These are phyloP conservation scores for Coenobita brevimanus DNA, from an alignment of 1,140 invertebrate genomes.

Conservation along the genomic window DNA sequence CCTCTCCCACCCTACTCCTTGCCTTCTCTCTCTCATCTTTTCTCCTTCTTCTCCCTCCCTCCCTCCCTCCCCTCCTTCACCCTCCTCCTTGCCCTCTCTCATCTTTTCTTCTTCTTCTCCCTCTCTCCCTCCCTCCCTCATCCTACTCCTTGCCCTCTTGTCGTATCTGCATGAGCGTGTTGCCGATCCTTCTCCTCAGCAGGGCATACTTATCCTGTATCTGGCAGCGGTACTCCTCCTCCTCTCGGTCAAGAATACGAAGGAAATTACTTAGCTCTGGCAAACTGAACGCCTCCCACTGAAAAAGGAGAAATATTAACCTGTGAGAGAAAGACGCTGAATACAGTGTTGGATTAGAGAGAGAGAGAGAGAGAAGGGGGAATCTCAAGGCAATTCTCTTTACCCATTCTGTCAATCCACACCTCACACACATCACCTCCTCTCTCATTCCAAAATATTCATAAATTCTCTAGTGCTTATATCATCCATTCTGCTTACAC, in stretches of 20 bases:
- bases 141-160: background rate
- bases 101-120: background rate
- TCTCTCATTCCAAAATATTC: too few species aligned
- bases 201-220: constrained; percentile 76
- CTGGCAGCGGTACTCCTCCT: constrained; percentile 77
- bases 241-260: constrained; percentile 77
- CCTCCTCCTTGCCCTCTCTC: too few species aligned
- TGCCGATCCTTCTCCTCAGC: constrained; percentile 27
- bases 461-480: too few species aligned
- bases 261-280: constrained; percentile 79
- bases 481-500: too few species aligned
- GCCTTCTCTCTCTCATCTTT: too few species aligned
- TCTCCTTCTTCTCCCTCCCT: too few species aligned
- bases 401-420: background rate
- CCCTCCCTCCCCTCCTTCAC: too few species aligned
- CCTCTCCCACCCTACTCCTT: too few species aligned
- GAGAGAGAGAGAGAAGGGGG: background rate
- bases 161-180: background rate
- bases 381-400: background rate
- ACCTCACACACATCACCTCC: too few species aligned
- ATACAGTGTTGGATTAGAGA: too few species aligned
- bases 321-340: background rate
- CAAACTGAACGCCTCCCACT: constrained; percentile 80
- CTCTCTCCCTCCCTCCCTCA: background rate
- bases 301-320: constrained; percentile 70